phyloP scores from a whole-genome alignment of 2,888 invertebrate species.

The Brachyopa scutellaris region DNA sequence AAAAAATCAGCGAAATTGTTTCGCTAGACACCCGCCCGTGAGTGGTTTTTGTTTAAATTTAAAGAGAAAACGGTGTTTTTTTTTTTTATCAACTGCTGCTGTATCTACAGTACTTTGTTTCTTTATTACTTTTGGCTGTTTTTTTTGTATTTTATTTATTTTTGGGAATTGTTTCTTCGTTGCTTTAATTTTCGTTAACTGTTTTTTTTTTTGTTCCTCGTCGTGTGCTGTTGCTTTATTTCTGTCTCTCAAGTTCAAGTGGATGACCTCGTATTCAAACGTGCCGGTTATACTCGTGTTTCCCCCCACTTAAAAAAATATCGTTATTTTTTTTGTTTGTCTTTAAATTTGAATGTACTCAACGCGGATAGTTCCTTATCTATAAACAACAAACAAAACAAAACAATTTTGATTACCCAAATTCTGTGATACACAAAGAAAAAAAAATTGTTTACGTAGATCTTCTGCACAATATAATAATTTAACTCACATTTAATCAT shows the following conservation, averaged over 20 bases:
- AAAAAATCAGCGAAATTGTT: background rate
- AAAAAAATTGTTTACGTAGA: background rate
- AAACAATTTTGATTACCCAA: constrained; percentile 7
- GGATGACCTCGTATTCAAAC: constrained; percentile 72
- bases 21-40: constrained; percentile 17
- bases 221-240: constrained; percentile 52
- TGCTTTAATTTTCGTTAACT: constrained; percentile 56
- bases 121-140: background rate
- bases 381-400: background rate
- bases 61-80: constrained; percentile 50
- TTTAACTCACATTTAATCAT: background rate
- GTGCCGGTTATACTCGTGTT: constrained; percentile 51
- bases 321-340: too few relatives aligned
- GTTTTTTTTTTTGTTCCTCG: constrained; percentile 10
- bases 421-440: constrained; percentile 47
- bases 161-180: constrained; percentile 15
- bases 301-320: constrained; percentile 2
- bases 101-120: constrained; percentile 6
- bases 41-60: constrained; percentile 53
- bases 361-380: constrained; percentile 54
- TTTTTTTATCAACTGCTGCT: constrained; percentile 15
- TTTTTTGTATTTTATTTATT: background rate
- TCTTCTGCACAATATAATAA: background rate
- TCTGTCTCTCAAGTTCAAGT: constrained; percentile 75
- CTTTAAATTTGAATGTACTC: background rate